Base-by-base conservation (phyloP, 1,140 invertebrate species). In the Danaus melanippus region DNA sequence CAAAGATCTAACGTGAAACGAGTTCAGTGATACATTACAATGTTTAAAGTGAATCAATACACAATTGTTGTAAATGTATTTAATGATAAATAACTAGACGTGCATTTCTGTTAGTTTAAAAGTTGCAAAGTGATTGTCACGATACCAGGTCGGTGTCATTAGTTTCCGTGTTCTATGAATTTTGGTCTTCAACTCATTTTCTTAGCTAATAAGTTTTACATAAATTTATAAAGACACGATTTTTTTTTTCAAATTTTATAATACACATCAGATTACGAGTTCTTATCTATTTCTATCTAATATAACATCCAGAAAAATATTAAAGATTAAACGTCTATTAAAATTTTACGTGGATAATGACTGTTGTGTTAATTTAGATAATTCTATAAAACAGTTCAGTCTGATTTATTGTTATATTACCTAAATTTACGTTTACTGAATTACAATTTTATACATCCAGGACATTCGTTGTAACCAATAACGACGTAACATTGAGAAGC, bases 351-450 rank as follows among this genome's bases (percentile, higher is more conserved):
- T 47, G 51, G 54, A 53, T 58, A 46, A 57, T 58, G 52, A 66
- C 60, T 65, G 66, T 56, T 56, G 52, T 61, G 59, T 57, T 64
- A 45, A 51, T 56, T 64, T 58, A 58, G 63, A 62, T 59, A 56
- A 55, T 58, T 66, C 62, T 53, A 68, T 32, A 68, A 64, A 68
- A 68, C 66, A 60, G 60, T 55, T 68, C 66, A 68, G 66, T 68
- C 66, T 68, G 66, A 62, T 59, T 65, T 58, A 60, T 65, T 66
- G 46, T 60, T 58, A 58, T 64, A 62, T 64, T 60, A 54, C 55
- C 60, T 68, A 68, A 45, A 49, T 56, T 64, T 58, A 67, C 54
- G 56, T 58, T 60, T 47, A 56, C 54, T 58, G 42, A 61, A 52
- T 58, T 52, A 15, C 51, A 60, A 58, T 47, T 58, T 58, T 53